These are phyloP conservation scores for Cryptocheilus praepositus DNA, from an alignment of 2,888 invertebrate species.

Conservation along the genomic window DNA sequence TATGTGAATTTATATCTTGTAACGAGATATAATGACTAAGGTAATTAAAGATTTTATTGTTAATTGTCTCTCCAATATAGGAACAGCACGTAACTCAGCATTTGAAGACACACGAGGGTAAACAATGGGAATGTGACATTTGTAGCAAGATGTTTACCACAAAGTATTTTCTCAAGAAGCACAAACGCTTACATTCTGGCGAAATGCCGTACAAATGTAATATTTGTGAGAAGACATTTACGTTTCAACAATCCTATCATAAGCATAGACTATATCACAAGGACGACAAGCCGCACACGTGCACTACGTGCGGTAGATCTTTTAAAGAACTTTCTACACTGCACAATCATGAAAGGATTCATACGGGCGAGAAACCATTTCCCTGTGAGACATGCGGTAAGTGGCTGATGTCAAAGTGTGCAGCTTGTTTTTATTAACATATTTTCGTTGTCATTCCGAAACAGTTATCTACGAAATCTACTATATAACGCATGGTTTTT, in stretches of 20 bases:
- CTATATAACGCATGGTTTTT: slow-evolving; percentile 22
- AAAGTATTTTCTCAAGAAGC: slow-evolving; percentile 92
- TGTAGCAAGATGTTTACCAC: slow-evolving; percentile 91
- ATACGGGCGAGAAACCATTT: slow-evolving; percentile 90
- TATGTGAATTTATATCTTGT: slow-evolving; percentile 36
- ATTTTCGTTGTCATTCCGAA: not conserved
- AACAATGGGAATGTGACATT: slow-evolving; percentile 91
- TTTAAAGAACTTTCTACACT: slow-evolving; percentile 92
- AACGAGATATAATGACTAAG: not conserved
- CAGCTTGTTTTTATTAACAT: slow-evolving; percentile 10
- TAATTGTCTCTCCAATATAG: slow-evolving; percentile 50
- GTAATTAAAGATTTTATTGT: not conserved
- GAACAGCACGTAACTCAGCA: slow-evolving; percentile 76
- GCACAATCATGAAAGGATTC: slow-evolving; percentile 90
- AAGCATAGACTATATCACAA: slow-evolving; percentile 92
- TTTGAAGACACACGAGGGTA: slow-evolving; percentile 79
- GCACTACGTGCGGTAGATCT: slow-evolving; percentile 86
- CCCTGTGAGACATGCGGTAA: slow-evolving; percentile 91
- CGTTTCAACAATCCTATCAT: slow-evolving; percentile 93
- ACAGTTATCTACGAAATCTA: not conserved
- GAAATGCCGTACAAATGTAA: slow-evolving; percentile 91
- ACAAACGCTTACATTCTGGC: slow-evolving; percentile 88
- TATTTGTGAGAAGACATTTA: slow-evolving; percentile 89
- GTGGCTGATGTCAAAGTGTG: slow-evolving; percentile 44
- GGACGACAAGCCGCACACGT: slow-evolving; percentile 87